Conservation (phyloP, 2,797 vertebrate species). For the Fistularia commersonii region DNA sequence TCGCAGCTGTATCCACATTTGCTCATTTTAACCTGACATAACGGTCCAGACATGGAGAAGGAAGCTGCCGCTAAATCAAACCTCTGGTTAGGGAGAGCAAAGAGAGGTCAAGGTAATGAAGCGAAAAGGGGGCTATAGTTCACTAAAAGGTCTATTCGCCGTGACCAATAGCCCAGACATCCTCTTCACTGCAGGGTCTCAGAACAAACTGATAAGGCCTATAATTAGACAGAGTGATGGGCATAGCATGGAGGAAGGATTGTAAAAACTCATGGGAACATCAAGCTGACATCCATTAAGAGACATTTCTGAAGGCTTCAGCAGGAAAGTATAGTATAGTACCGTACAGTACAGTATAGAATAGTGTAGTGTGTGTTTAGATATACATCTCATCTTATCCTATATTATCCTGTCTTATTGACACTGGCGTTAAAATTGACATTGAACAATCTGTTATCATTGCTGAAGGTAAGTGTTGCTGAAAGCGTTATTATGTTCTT, state of each 20-base stretch:
- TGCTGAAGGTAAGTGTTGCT: no score
- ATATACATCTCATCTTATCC: no score
- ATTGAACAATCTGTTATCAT: no score
- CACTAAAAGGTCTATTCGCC: constrained; percentile 46
- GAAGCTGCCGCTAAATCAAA: constrained; percentile 5
- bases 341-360: no score
- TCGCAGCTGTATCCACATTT: no score
- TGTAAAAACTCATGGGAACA: constrained; percentile 52
- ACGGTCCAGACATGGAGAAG: no score
- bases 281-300: constrained; percentile 32
- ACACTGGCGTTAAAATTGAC: no score
- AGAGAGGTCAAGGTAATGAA: constrained; percentile 53
- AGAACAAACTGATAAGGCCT: constrained; percentile 44
- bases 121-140: constrained; percentile 46
- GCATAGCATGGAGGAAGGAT: constrained; percentile 18
- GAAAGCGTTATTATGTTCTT: no score
- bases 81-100: constrained; percentile 13
- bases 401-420: no score
- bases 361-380: no score
- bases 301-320: not conserved
- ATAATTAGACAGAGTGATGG: constrained; percentile 47
- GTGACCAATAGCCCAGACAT: constrained; percentile 52
- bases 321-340: no score
- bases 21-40: no score
- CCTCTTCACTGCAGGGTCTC: constrained; percentile 40